These are phyloP conservation scores for Hydropsyche betteni DNA, from an alignment of 2,888 invertebrate species.

Conservation along the genomic window DNA sequence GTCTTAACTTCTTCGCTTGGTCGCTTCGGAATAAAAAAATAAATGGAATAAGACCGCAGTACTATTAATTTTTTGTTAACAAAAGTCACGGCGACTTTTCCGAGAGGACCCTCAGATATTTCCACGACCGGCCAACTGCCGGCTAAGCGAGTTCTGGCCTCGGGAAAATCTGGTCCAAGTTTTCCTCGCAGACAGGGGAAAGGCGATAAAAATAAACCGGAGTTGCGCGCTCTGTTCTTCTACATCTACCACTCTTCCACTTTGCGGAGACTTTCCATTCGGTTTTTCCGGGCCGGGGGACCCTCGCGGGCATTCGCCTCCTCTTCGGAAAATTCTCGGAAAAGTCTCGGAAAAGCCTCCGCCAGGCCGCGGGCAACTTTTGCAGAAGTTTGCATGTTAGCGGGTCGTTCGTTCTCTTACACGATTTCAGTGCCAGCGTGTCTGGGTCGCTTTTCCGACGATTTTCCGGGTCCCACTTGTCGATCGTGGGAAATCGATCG, in stretches of 20 bases:
- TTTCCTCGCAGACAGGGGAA: constrained; percentile 8
- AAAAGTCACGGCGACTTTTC: background rate
- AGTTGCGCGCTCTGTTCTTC: constrained; percentile 11
- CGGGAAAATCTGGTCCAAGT: background rate
- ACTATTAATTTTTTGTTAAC: too few relatives aligned
- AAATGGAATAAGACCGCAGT: too few relatives aligned
- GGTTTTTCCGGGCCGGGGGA: constrained; percentile 33
- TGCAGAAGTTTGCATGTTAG: constrained; percentile 44
- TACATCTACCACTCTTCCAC: constrained; percentile 22
- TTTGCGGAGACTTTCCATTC: constrained; percentile 41
- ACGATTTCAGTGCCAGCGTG: constrained; percentile 22
- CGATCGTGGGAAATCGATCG: too few relatives aligned
- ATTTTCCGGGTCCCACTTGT: constrained; percentile 4
- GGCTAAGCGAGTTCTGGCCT: background rate
- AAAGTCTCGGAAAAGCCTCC: constrained; percentile 41
- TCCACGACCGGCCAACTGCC: background rate
- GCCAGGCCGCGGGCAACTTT: constrained; percentile 32
- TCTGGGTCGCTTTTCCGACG: constrained; percentile 25
- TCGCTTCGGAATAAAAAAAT: too few relatives aligned
- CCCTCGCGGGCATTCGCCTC: constrained; percentile 39
- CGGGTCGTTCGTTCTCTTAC: constrained; percentile 31
- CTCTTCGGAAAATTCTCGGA: constrained; percentile 39
- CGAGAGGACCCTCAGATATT: background rate
- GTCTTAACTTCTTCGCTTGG: too few relatives aligned
- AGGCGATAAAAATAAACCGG: constrained; percentile 44